Percentiles rank a stretch among this genome's conserved stretches.
Conservation (phyloP, 2,797 vertebrate genomes). For the Sebastes wilsoni region DNA sequence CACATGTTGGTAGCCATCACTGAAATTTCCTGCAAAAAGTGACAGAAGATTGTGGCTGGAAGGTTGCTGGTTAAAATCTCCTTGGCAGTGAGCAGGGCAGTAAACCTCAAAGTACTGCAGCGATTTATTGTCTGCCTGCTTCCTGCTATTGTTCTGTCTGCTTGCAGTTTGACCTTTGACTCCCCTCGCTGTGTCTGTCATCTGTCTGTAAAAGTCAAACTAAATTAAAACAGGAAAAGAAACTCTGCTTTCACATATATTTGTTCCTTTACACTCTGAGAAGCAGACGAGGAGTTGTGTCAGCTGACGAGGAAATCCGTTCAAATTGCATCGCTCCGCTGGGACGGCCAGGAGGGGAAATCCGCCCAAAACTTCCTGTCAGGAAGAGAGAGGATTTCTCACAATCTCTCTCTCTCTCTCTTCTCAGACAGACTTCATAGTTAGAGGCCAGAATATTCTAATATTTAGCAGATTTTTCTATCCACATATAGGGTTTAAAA, state of each 20-base stretch:
- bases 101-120: neutral
- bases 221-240: conserved; percentile 52
- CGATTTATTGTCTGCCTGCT: neutral
- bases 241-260: conserved; percentile 24
- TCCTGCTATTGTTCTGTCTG: conserved; percentile 67
- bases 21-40: neutral
- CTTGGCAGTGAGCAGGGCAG: conserved; percentile 19
- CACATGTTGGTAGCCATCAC: neutral
- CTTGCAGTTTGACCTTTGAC: conserved; percentile 42
- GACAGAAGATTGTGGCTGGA: neutral
- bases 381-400: conserved; percentile 64
- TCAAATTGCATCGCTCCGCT: conserved; percentile 77
- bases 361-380: conserved; percentile 87
- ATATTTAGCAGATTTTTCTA: neutral
- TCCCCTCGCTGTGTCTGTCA: conserved; percentile 8
- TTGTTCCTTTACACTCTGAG: conserved; percentile 11
- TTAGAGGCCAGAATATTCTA: neutral
- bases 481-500: neutral
- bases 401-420: conserved; percentile 24
- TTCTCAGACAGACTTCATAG: neutral
- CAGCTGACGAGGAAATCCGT: conserved; percentile 85
- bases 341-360: conserved; percentile 81
- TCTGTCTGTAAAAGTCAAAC: conserved; percentile 9
- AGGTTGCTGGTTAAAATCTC: neutral
- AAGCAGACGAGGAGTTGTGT: conserved; percentile 11